Conservation (phyloP, 2,888 invertebrate species). For the Melanchra persicariae region DNA sequence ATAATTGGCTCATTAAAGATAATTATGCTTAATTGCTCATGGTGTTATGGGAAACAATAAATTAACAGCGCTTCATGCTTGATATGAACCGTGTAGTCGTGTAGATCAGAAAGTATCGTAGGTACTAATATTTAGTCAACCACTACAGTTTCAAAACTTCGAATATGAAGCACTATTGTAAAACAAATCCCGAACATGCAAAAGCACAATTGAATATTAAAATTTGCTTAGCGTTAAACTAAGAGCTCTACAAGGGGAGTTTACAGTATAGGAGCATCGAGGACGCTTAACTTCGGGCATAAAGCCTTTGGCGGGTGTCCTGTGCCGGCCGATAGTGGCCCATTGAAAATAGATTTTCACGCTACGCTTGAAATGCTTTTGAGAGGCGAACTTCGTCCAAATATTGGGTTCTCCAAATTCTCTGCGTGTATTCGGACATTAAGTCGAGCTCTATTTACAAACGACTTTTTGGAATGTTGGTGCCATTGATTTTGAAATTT, state of each 20-base stretch:
- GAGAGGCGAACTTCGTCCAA: slow-evolving; percentile 85
- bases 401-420: slow-evolving; percentile 75
- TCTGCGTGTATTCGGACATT: slow-evolving; percentile 66
- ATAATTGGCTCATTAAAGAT: slow-evolving; percentile 29
- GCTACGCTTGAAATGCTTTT: slow-evolving; percentile 83
- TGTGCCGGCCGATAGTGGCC: slow-evolving; percentile 88
- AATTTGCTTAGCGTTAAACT: slow-evolving; percentile 88
- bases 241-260: slow-evolving; percentile 83
- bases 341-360: slow-evolving; percentile 91
- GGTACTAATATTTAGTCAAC: slow-evolving; percentile 8
- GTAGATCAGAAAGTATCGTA: not conserved
- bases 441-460: slow-evolving; percentile 57
- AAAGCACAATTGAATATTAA: slow-evolving; percentile 90
- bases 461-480: slow-evolving; percentile 45
- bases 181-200: slow-evolving; percentile 70
- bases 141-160: slow-evolving; percentile 38
- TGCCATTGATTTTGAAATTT: slow-evolving; percentile 40
- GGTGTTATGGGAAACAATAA: slow-evolving; percentile 20
- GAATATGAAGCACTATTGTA: slow-evolving; percentile 47
- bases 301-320: slow-evolving; percentile 87
- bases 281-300: slow-evolving; percentile 85
- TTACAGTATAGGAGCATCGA: slow-evolving; percentile 82
- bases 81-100: not conserved
- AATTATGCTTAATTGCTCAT: slow-evolving; percentile 25
- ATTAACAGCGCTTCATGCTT: slow-evolving; percentile 20